These are phyloP conservation scores for Euborellia annulipes DNA, from an alignment of 1,140 invertebrate genomes.

Conservation along the genomic window DNA sequence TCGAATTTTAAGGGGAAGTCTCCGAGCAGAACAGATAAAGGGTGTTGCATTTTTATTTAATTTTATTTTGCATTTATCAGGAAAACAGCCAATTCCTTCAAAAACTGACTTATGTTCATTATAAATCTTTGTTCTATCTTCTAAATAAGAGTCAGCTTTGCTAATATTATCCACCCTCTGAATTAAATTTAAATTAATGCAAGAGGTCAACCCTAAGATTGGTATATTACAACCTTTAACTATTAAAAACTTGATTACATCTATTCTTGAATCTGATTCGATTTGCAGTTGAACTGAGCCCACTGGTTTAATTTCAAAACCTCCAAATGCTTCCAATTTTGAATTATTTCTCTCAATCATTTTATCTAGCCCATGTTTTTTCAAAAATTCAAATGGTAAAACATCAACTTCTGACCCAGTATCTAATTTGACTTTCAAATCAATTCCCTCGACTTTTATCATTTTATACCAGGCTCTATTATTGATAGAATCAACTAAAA, in stretches of 20 bases:
- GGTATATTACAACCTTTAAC: conserved; percentile 8
- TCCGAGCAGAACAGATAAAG: conserved; percentile 19
- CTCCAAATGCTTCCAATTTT: conserved; percentile 15
- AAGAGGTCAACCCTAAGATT: conserved; percentile 10
- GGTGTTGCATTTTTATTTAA: conserved; percentile 15
- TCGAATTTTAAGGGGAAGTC: conserved; percentile 21
- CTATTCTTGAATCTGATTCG: neutral
- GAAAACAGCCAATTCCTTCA: neutral
- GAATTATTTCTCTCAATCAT: conserved; percentile 9
- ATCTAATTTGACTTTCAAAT: neutral
- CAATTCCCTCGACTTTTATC: conserved; percentile 5
- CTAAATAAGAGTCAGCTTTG: neutral
- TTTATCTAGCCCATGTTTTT: conserved; percentile 12
- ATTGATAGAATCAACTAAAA: neutral
- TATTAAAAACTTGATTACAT: conserved; percentile 4
- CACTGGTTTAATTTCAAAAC: conserved; percentile 11
- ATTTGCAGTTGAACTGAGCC: neutral
- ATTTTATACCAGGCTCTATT: conserved; percentile 4
- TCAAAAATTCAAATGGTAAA: conserved; percentile 11
- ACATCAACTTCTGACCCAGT: conserved; percentile 9
- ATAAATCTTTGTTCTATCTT: neutral
- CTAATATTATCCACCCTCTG: neutral
- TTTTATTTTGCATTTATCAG: conserved; percentile 10
- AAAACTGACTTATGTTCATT: neutral
- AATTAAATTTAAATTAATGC: conserved; percentile 5